Base-by-base conservation (phyloP, 1,140 invertebrate genomes). In the Drosophila pachea region DNA sequence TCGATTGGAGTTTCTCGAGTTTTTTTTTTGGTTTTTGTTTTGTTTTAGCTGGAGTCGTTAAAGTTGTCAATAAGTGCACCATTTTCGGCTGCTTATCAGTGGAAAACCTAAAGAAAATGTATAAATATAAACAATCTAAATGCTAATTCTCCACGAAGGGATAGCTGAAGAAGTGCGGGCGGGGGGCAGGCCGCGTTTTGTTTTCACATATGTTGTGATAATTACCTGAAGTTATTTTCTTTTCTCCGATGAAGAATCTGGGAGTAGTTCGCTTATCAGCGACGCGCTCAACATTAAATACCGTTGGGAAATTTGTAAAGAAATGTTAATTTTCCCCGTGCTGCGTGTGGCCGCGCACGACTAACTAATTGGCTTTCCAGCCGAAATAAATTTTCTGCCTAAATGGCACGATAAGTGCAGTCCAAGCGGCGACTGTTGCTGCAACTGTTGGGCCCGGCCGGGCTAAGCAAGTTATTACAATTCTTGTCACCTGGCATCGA, bases 31-130 rank as follows among this genome's bases (percentile, higher is more conserved):
- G 36, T 48, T 76, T 64, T 53, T 48, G 68, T 47, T 31, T 47
- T 40, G 40, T 53, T 59, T 58, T 76, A 67, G 71, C 45, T 55
- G 69, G 78, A 78, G 22, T 83, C 81, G 81, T 84, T 84, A 84
- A 84, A 84, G 81, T 84, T 84, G 81, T 84, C 81, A 84, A 84
- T 84, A 84, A 84, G 81, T 84, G 81, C 81, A 86, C 76, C 81
- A 86, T 84, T 84, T 84, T 86, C 79, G 64, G 74, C 69, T 86
- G 69, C 76, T 84, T 86, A 84, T 84, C 81, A 67, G 58, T 0
- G 49, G 54, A 56, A 49, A 32, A 63, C 33, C 54, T 9, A 64
- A 64, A 42, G 16, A 40, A 40, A 65, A 56, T n/a, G 48, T 45
- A 54, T 58, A 54, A 61, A 79, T 63, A 58, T 52, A 58, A 66